phyloP scores from a whole-genome alignment of 2,888 invertebrate genomes.

The Thumatha senex region DNA sequence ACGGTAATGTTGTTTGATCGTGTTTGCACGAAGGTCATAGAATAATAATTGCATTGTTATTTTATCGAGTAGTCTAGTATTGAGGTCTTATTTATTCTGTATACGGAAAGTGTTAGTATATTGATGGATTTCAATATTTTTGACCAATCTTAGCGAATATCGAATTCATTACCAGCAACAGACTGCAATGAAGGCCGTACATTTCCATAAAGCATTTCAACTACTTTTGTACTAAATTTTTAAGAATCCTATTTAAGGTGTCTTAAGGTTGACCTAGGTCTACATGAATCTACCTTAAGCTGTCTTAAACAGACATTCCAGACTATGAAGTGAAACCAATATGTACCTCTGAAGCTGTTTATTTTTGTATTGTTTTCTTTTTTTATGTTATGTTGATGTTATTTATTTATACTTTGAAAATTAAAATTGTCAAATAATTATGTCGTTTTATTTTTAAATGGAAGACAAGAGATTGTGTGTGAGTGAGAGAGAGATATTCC shows the following conservation, averaged over 20 bases:
- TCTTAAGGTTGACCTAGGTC: slow-evolving; percentile 25
- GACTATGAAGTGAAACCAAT: slow-evolving; percentile 4
- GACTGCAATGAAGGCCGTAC: slow-evolving; percentile 1
- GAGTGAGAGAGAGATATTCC: too few species aligned
- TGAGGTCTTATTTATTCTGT: too few species aligned
- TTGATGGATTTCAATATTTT: too few species aligned
- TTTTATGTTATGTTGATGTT: slow-evolving; percentile 49
- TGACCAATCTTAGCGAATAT: too few species aligned
- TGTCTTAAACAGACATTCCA: slow-evolving; percentile 58
- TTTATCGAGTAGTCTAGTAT: too few species aligned
- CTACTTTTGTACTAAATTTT: slow-evolving; percentile 40
- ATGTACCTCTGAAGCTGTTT: slow-evolving; percentile 18
- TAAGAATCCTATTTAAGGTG: slow-evolving; percentile 46
- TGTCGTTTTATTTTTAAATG: slow-evolving; percentile 9
- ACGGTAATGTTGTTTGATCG: too few species aligned
- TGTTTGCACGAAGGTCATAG: too few species aligned
- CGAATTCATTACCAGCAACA: neutral
- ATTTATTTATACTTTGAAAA: slow-evolving; percentile 50
- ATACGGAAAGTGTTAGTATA: too few species aligned
- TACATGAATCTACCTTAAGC: slow-evolving; percentile 27
- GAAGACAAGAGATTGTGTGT: too few species aligned
- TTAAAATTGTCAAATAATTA: slow-evolving; percentile 48
- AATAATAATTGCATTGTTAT: too few species aligned
- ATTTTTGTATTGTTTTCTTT: slow-evolving; percentile 26
- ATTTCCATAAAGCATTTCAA: slow-evolving; percentile 32